Base-by-base conservation (phyloP, 2,888 invertebrate species). In the Hirtodrosophila confusa region DNA sequence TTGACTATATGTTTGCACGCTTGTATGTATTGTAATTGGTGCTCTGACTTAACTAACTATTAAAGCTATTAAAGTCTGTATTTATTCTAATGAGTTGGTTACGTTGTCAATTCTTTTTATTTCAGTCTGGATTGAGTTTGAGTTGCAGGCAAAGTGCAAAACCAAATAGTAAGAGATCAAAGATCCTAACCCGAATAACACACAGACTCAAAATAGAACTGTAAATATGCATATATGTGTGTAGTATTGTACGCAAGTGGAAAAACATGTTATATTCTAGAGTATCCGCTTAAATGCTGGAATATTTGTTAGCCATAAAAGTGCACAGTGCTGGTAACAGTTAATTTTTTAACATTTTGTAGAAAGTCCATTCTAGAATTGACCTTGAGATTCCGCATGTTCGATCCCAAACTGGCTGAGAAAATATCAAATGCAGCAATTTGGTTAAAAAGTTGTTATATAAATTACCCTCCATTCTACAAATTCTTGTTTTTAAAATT, bases 181-280 rank as follows among this genome's bases (percentile, higher is more conserved):
- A 75, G 71, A 48, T 62, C 56, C 8, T 12, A 43, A 24, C 49
- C 61, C 40, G 44, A 29, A 11, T 53, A 37, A 27, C 45, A 56
- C 9, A 40, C 9, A 8, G 35, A 39, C 11, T 11, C 23, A 11
- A 39, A 45, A 39, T 36, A 7, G 37, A 39, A 35, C 11, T 36
- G 48, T 41, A 48, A 27, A 50, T 12, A 31, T 43, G 29, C 39
- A 54, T 41, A 43, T 36, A 36, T 12, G 44, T 17, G 3, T 6
- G 0, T 9, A 2, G n/a, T n/a, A n/a, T n/a, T 29, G 3, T 7
- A 35, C 0, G 5, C 9, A 33, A 10, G 12, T 27, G 11, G 10
- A 8, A 39, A 4, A 39, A 39, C 4, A 40, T 48, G 8, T 1
- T 11, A 3, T 41, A 43, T 5, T 31, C 9, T 8, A 23, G 50